phyloP scores from a whole-genome alignment of 2,113 vertebrate genomes.

The Leiothrix lutea region DNA sequence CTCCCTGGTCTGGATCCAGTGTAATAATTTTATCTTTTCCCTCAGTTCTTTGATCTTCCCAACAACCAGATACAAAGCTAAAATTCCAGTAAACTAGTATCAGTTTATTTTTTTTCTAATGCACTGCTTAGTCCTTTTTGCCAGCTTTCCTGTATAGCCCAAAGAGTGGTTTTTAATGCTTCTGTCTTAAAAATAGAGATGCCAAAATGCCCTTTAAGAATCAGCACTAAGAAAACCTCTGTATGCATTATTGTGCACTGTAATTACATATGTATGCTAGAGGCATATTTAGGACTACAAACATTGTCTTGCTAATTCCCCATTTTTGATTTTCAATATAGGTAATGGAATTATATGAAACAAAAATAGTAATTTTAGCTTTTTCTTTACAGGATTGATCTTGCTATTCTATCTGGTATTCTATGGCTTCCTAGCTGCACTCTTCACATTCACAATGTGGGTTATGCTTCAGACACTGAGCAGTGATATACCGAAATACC shows the following conservation, averaged over 20 bases:
- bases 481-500: slow-evolving; percentile 86
- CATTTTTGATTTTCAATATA: neutral
- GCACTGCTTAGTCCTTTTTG: neutral
- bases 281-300: neutral
- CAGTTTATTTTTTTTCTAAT: neutral
- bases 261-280: neutral
- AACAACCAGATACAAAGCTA: neutral
- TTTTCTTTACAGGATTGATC: slow-evolving; percentile 84
- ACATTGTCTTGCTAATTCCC: neutral
- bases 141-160: neutral
- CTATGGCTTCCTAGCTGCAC: slow-evolving; percentile 93
- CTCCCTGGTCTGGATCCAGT: neutral
- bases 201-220: neutral
- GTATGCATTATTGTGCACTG: neutral
- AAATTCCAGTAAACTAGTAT: neutral
- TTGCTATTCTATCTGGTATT: slow-evolving; percentile 95
- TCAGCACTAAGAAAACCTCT: neutral
- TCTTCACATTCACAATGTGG: slow-evolving; percentile 97
- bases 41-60: neutral
- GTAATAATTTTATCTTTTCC: neutral
- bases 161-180: neutral
- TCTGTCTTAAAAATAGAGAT: neutral
- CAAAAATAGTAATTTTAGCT: neutral
- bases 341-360: neutral
- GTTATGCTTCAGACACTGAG: slow-evolving; percentile 94